Base-by-base conservation (phyloP, 2,888 invertebrate genomes). In the Aethes cnicana region DNA sequence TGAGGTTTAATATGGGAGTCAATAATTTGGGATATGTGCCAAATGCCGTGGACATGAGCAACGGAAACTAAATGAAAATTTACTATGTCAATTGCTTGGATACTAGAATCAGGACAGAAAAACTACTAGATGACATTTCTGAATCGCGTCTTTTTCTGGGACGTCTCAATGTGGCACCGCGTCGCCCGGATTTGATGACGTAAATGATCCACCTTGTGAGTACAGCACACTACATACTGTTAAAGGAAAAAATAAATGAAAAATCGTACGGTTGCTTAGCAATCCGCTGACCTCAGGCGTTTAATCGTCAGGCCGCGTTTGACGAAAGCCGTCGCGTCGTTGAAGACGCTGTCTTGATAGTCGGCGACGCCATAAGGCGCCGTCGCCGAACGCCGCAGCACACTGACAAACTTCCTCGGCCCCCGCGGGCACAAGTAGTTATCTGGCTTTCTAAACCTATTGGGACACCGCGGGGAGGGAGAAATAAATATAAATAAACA, bases 401-500 rank as follows among this genome's bases (percentile, higher is more conserved):
- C 70, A 61, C 72, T 68, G 59, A 67, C 69, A 55, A 73, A 63
- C 67, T 75, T 73, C 82, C 81, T 86, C 76, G 62, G 64, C 26
- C 65, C 65, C 65, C 83, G 73, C 69, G 86, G 76, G 59, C 80
- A 75, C 62, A 90, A 80, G 82, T 90, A 90, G 80, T 85, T 89
- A 82, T 86, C 89, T 73, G 90, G 87, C 73, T 80, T 87, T 77
- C 82, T 83, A 87, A 90, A 90, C 88, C 90, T 90, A 86, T 52
- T n/a, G n/a, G 73, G 78, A 69, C 57, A 50, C 44, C 64, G 68
- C 68, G 79, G 74, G 80, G 53, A 60, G 70, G 73, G 68, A 68
- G 74, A 82, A 77, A 78, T 78, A 78, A 79, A 79, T 66, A 78
- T 70, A 74, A 74, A 80, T 74, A 79, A 81, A 81, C 76, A 82